phyloP scores from a whole-genome alignment of 2,797 vertebrate species.

The Anolis apletophallus region DNA sequence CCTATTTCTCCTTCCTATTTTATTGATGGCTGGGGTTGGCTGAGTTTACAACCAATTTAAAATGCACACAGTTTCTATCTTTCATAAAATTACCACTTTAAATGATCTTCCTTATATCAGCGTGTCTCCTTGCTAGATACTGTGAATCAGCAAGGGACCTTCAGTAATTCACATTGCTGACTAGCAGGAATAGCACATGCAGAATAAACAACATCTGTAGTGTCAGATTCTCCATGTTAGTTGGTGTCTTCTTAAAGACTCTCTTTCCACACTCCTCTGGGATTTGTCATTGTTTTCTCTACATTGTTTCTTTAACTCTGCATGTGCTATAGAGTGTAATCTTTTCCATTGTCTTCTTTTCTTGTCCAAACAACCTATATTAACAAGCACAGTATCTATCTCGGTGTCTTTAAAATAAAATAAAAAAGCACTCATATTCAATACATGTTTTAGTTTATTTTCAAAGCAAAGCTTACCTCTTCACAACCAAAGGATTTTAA shows the following conservation, averaged over 20 bases:
- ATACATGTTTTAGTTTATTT: neutral
- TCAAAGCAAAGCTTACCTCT: neutral
- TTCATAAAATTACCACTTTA: slow-evolving; percentile 16
- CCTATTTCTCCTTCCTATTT: neutral
- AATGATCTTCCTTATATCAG: neutral
- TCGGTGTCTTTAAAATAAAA: neutral
- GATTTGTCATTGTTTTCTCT: neutral
- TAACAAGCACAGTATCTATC: neutral
- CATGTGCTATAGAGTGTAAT: neutral
- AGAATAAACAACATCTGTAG: neutral
- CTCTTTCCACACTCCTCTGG: neutral
- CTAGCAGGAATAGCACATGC: neutral
- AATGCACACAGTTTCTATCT: neutral
- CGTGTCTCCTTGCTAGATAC: neutral
- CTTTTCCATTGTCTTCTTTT: neutral
- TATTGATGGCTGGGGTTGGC: slow-evolving; percentile 3
- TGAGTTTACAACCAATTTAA: slow-evolving; percentile 9
- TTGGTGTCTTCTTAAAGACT: neutral
- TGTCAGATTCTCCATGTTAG: neutral
- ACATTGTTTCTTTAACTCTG: neutral
- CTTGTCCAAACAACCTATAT: neutral
- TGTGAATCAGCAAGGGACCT: neutral
- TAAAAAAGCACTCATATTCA: neutral
- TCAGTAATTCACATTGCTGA: neutral
- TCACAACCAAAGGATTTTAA: neutral